These are phyloP conservation scores for Allygus modestus DNA, from an alignment of 2,888 invertebrate genomes.

Conservation along the genomic window DNA sequence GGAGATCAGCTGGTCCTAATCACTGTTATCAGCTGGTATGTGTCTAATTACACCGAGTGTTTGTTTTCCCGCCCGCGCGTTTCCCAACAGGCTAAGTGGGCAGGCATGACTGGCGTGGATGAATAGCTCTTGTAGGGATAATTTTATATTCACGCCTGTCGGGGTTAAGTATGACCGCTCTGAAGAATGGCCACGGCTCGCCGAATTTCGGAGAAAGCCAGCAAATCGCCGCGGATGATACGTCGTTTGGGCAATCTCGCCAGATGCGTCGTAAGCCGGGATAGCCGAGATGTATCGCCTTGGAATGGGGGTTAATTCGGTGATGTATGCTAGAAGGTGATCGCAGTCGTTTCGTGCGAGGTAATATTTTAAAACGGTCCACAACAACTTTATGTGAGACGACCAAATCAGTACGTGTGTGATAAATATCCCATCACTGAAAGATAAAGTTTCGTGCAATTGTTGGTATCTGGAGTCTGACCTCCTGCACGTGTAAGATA, in stretches of 20 bases:
- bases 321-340: slow-evolving; percentile 7
- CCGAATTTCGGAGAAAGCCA: slow-evolving; percentile 30
- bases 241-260: slow-evolving; percentile 1
- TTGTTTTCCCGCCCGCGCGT: not conserved
- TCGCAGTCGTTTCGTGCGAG: too few relatives aligned
- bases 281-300: not conserved
- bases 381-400: too few relatives aligned
- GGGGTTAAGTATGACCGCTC: slow-evolving; percentile 3
- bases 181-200: slow-evolving; percentile 8
- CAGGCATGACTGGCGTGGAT: slow-evolving; percentile 13
- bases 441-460: too few relatives aligned
- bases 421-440: too few relatives aligned
- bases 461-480: too few relatives aligned
- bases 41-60: slow-evolving; percentile 23
- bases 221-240: not conserved
- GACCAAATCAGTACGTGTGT: too few relatives aligned
- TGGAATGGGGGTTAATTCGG: slow-evolving; percentile 10
- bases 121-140: slow-evolving; percentile 2
- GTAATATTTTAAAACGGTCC: too few relatives aligned
- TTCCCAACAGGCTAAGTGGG: slow-evolving; percentile 7
- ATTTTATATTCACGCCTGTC: slow-evolving; percentile 41
- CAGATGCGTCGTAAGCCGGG: not conserved
- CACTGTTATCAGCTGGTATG: slow-evolving; percentile 4
- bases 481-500: too few relatives aligned
- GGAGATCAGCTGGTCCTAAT: slow-evolving; percentile 1